Percentiles rank a stretch among this genome's conserved stretches.
phyloP scores from a whole-genome alignment of 2,113 vertebrate species.

The Octodon degus region DNA sequence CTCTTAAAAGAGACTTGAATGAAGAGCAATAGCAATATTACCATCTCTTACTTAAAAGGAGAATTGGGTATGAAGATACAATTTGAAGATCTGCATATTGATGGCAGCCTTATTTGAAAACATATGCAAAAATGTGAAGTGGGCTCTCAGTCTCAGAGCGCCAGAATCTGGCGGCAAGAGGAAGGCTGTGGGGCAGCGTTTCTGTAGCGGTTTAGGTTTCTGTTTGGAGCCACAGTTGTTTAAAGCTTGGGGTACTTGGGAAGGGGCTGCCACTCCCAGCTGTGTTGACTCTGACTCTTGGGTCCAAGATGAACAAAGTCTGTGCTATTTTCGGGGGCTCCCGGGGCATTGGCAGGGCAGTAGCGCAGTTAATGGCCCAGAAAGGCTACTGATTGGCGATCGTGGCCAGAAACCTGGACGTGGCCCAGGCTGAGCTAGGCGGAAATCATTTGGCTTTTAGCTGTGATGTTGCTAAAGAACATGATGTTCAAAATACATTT shows the following conservation, averaged over 20 bases:
- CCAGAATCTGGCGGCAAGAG: accelerated
- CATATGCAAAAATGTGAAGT: no score
- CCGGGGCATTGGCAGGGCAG: slow-evolving; percentile 93
- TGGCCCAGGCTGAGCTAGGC: slow-evolving; percentile 87
- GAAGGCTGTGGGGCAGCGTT: accelerated
- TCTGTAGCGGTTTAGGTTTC: accelerated
- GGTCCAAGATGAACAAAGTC: slow-evolving; percentile 88
- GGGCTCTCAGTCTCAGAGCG: accelerated
- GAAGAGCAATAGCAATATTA: slow-evolving; percentile 60
- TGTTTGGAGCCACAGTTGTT: neutral
- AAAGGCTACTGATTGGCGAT: slow-evolving; percentile 91
- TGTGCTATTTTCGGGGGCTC: slow-evolving; percentile 95
- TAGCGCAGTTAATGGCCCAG: slow-evolving; percentile 89
- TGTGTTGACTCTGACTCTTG: accelerated
- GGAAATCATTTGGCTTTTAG: no score
- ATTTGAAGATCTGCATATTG: slow-evolving; percentile 86
- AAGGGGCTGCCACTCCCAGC: neutral
- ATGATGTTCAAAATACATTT: no score
- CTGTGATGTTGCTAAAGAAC: no score
- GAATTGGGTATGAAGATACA: slow-evolving; percentile 75
- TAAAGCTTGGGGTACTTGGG: neutral
- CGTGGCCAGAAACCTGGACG: slow-evolving; percentile 88
- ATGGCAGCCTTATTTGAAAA: slow-evolving; percentile 86
- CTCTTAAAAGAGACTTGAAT: neutral
- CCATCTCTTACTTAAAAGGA: slow-evolving; percentile 82